phyloP scores from a whole-genome alignment of 53 echinoderm and acorn worm species.

The Stichopus horrens region DNA sequence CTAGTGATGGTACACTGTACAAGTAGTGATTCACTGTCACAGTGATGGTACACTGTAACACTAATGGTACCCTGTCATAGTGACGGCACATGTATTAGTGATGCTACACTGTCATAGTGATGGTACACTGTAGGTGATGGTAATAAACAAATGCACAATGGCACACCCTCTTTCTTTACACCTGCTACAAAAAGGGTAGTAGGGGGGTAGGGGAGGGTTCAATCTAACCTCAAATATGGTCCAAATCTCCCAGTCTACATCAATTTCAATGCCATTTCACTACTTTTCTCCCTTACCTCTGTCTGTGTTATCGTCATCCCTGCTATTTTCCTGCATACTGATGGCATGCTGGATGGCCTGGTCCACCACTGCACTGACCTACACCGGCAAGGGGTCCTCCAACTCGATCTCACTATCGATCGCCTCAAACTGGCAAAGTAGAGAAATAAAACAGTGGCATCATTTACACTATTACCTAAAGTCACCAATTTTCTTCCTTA shows the following conservation, averaged over 20 bases:
- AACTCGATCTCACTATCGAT: conserved; percentile 32
- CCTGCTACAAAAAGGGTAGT: too few relatives aligned
- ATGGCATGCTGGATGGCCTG: conserved; percentile 32
- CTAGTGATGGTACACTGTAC: too few relatives aligned
- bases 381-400: conserved; percentile 27
- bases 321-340: conserved; percentile 39
- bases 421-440: conserved; percentile 21
- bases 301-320: conserved; percentile 35
- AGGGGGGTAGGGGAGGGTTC: not conserved
- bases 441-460: not conserved
- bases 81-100: too few relatives aligned
- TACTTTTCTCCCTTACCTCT: conserved; percentile 13
- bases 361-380: conserved; percentile 27
- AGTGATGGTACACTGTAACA: too few relatives aligned
- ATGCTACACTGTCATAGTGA: too few relatives aligned
- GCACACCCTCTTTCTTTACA: not conserved
- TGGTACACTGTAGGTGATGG: not conserved
- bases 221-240: not conserved
- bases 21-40: too few relatives aligned
- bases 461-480: too few relatives aligned
- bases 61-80: too few relatives aligned
- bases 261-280: not conserved
- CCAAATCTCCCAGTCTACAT: not conserved
- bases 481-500: not conserved
- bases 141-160: not conserved